phyloP scores from a whole-genome alignment of 1,140 invertebrate genomes.

The Rhizoglyphus robini region DNA sequence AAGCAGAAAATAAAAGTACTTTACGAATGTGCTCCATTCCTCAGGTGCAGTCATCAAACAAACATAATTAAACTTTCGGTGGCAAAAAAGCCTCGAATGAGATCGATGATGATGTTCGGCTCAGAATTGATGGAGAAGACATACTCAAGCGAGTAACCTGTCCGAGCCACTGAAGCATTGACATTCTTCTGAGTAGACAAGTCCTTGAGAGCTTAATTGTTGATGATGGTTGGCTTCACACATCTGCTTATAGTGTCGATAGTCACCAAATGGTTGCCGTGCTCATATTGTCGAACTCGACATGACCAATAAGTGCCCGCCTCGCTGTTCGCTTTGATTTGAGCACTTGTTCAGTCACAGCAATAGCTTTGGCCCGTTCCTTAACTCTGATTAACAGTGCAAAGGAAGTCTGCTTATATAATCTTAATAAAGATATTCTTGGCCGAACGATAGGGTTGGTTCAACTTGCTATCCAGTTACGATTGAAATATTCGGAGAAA shows the following conservation, averaged over 20 bases:
- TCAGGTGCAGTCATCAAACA: neutral
- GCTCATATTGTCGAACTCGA: slow-evolving; percentile 2
- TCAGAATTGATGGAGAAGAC: neutral
- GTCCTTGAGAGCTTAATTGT: neutral
- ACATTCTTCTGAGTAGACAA: neutral
- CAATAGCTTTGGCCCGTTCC: neutral
- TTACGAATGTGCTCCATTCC: neutral
- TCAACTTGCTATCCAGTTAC: neutral
- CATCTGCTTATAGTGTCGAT: slow-evolving; percentile 8
- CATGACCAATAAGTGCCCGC: slow-evolving; percentile 9
- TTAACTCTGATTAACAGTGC: neutral
- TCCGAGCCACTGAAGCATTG: neutral
- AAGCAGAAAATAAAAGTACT: neutral
- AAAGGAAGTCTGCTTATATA: neutral
- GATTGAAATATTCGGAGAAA: neutral
- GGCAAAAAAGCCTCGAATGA: neutral
- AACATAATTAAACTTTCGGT: neutral
- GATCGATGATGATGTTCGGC: slow-evolving; percentile 7
- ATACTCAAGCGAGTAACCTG: slow-evolving; percentile 7
- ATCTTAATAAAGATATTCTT: neutral
- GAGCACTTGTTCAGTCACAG: neutral
- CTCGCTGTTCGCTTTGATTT: neutral
- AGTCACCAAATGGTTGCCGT: slow-evolving; percentile 1
- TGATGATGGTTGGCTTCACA: slow-evolving; percentile 4
- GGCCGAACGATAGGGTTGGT: neutral